Evolutionary conservation across 2,797 vertebrate genomes (phyloP), one percentile per base, ranked within the genome.

Genomic region (Gymnopithys bicolor): DNA sequence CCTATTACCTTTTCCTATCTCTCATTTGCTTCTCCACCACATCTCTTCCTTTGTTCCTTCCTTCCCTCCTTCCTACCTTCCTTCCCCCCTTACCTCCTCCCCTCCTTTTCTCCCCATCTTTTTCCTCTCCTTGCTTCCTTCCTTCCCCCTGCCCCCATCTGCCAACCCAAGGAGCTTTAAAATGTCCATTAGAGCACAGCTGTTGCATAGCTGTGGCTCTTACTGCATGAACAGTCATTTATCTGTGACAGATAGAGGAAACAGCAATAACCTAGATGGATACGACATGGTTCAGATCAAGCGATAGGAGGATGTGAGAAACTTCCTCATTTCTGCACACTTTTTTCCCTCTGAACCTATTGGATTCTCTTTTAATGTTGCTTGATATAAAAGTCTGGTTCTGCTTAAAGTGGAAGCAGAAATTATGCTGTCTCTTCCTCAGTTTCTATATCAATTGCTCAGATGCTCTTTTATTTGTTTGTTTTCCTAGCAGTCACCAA

Each of bases 181-280:
- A 76, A 52, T 43, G 49, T 53, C 56, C 85, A 28, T 74, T 68
- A 46, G 41, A 78, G 69, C 60, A 93, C 60, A 89, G 69, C 81
- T 76, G 32, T 76, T 77, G 41, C 39, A 19, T 82, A 81, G 68
- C 56, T 58, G 62, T 53, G 87, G 64, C 82, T 59, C 43, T 81
- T 88, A 22, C 48, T 90, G 63, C 84, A 70, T n/a, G 66, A 76
- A 58, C 92, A 95, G 84, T 95, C 91, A 94, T 94, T 97, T 97
- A 67, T 79, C 74, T 58, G 53, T 81, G 87, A 74, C 73, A 83
- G 92, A 91, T 17, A 92, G 82, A 73, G 89, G 92, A 92, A 78
- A 69, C 60, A 92, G 77, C 81, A 87, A 46, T 92, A 87, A 93
- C 86, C 71, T 90, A 73, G 78, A 87, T 86, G 45, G 48, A 60